Conservation (phyloP, 2,797 vertebrate genomes). For the Microctenopoma stevenorrisi region DNA sequence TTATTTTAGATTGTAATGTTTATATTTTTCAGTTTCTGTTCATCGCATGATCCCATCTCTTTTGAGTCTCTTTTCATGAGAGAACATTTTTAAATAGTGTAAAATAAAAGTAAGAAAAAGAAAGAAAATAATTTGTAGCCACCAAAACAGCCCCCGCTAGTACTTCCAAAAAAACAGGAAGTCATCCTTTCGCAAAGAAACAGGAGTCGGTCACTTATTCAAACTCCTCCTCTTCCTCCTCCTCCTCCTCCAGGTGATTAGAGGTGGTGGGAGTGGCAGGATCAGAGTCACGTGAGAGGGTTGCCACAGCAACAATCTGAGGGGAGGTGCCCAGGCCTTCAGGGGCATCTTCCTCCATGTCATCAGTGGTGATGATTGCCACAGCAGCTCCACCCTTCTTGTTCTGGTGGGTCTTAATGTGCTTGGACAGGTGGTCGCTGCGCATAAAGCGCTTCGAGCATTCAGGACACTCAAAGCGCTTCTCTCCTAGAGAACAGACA, state of each 20-base stretch:
- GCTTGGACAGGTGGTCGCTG: constrained; percentile 99
- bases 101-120: constrained; percentile 37
- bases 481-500: constrained; percentile 87
- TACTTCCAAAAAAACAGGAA: constrained; percentile 71
- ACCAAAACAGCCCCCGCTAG: constrained; percentile 49
- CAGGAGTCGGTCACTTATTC: constrained; percentile 64
- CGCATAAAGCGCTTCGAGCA: constrained; percentile 99
- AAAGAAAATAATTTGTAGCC: constrained; percentile 34
- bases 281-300: constrained; percentile 94
- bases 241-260: constrained; percentile 90
- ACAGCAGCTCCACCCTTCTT: constrained; percentile 95
- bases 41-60: constrained; percentile 60
- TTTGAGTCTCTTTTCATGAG: constrained; percentile 69
- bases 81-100: constrained; percentile 52
- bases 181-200: constrained; percentile 44
- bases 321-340: constrained; percentile 93
- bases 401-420: constrained; percentile 99
- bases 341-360: constrained; percentile 94
- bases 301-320: constrained; percentile 94
- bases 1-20: constrained; percentile 71
- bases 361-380: constrained; percentile 97
- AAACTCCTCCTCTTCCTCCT: constrained; percentile 81
- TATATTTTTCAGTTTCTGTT: constrained; percentile 81
- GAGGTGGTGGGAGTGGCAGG: constrained; percentile 95
- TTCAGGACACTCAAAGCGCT: constrained; percentile 97